Evolutionary conservation across 1,140 invertebrate species (phyloP), one percentile per base, ranked within the genome.

Genomic region (Aphidius ervi): DNA sequence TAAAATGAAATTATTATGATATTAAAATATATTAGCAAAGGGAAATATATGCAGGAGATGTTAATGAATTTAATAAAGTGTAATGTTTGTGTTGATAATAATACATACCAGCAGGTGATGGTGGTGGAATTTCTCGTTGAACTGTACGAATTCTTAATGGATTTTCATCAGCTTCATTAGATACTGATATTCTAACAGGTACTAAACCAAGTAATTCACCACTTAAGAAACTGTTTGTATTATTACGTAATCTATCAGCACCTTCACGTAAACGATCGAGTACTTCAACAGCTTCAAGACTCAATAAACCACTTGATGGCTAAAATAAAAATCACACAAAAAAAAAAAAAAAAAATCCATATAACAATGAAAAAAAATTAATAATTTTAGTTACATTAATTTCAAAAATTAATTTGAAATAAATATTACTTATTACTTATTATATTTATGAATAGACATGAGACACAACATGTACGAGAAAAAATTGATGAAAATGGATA

Each of bases 161-260:
- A 59, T 65, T 77, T 46, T 80, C 77, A 37, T 81, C 80, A 10
- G 73, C 67, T 65, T 81, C 79, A 48, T 77, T 75, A 9, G 79
- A 76, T n/a, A 82, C 78, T 59, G 74, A 81, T 53, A 82, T 82
- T 66, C 77, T 74, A 56, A 82, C 80, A 43, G 81, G 80, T 61
- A 80, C 75, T 62, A 80, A 69, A 65, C 76, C 73, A 63, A 84
- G 77, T 69, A 86, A 72, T 72, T 87, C 87, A 57, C 87, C 85
- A 41, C 88, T 89, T 5, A 91, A 75, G 67, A 90, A 85, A 73
- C 86, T 89, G 73, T 91, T 91, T 40, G 88, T 88, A 69, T 88
- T 91, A 73, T 91, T 91, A 41, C 88, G 84, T 59, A 89, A 81
- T 71, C 88, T 85, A 63, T 92, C 89, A 37, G 83, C 81, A 41